phyloP scores from a whole-genome alignment of 2,113 vertebrate genomes.

The Xenotilapia leptura region DNA sequence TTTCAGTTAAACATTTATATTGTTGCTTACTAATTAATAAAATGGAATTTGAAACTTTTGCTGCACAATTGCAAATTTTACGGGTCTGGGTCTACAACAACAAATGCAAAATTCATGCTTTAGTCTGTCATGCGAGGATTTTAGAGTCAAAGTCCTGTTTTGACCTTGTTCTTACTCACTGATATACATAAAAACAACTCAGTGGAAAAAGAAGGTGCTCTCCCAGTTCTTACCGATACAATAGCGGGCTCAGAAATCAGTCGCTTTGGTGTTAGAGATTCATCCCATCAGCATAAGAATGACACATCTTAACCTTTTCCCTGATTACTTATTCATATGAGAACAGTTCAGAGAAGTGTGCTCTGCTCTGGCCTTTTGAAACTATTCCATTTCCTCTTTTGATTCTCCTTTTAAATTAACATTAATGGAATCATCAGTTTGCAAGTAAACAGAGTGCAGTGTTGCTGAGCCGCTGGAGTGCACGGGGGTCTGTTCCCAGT shows the following conservation, averaged over 20 bases:
- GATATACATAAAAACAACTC: not conserved
- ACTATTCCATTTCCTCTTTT: conserved; percentile 43
- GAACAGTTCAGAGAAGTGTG: conserved; percentile 19
- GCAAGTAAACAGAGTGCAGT: conserved; percentile 37
- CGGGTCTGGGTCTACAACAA: not conserved
- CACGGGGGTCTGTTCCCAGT: not conserved
- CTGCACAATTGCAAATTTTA: not conserved
- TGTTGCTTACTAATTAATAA: not conserved
- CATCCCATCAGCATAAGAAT: not conserved
- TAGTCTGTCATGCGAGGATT: not conserved
- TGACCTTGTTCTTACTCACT: not conserved
- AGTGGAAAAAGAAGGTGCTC: not conserved
- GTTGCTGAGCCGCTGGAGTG: not conserved
- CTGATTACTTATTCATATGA: conserved; percentile 22
- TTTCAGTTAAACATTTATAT: not conserved
- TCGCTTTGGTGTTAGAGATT: not conserved
- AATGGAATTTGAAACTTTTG: not conserved
- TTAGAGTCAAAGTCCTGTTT: not conserved
- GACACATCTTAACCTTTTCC: conserved; percentile 13
- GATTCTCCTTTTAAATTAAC: conserved; percentile 32
- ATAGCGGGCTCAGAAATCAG: not conserved
- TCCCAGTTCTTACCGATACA: not conserved
- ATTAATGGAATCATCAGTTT: conserved; percentile 44
- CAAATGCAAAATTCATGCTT: not conserved
- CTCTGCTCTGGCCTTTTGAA: conserved; percentile 1